Evolutionary conservation across 2,797 vertebrate species (phyloP).

Genomic region (Acrocephalus scirpaceus): DNA sequence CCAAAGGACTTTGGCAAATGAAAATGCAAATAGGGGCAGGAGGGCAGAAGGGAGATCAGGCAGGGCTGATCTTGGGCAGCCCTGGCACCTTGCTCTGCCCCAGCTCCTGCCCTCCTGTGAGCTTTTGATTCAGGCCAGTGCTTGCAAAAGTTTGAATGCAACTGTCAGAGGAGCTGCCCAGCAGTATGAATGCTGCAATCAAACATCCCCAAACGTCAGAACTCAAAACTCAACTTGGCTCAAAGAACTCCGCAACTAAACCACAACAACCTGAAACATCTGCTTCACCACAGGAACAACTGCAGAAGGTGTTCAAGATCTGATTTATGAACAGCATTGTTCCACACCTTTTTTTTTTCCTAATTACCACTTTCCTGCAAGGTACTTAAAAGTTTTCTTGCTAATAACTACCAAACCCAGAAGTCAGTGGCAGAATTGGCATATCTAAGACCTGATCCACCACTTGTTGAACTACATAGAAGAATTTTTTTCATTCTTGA

Average conservation of each 20-base stretch:
- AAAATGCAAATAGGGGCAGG: not conserved
- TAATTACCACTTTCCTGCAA: not conserved
- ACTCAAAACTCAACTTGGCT: not conserved
- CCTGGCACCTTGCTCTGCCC: not conserved
- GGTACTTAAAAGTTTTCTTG: not conserved
- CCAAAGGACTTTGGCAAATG: not conserved
- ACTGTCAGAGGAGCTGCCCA: not conserved
- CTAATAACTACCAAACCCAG: not conserved
- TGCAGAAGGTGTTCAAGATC: not conserved
- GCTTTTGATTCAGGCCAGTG: not conserved
- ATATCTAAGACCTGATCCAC: not conserved
- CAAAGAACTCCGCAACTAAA: not conserved
- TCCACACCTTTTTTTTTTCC: accelerated
- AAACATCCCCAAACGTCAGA: not conserved
- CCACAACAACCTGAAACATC: not conserved
- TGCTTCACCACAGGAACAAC: not conserved
- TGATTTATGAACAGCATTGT: not conserved
- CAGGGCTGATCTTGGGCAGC: not conserved
- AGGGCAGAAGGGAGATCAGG: not conserved
- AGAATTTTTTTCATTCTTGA: not conserved
- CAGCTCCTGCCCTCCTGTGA: not conserved
- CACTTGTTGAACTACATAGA: not conserved
- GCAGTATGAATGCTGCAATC: not conserved
- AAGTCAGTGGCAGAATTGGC: not conserved
- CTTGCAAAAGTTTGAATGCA: not conserved